These are phyloP conservation scores for Zonotrichia leucophrys DNA, from an alignment of 2,113 vertebrate genomes.

Conservation along the genomic window DNA sequence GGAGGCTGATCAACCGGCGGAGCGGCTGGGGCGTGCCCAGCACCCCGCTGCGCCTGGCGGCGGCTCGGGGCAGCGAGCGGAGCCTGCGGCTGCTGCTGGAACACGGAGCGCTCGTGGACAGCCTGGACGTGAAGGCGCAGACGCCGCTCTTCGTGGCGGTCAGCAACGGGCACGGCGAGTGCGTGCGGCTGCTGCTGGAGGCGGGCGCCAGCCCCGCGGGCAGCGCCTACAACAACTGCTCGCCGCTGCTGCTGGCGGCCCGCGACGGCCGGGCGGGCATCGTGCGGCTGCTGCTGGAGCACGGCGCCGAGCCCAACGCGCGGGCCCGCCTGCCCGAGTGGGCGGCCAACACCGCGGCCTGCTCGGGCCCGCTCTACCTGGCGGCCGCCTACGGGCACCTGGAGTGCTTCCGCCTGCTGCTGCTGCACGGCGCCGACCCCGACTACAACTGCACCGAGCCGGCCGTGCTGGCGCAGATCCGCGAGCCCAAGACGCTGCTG, in stretches of 20 bases:
- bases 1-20: slow-evolving; percentile 79
- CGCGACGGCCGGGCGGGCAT: slow-evolving; percentile 82
- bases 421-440: slow-evolving; percentile 88
- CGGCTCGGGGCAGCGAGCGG: slow-evolving; percentile 77
- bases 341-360: slow-evolving; percentile 80
- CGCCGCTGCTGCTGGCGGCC: slow-evolving; percentile 85
- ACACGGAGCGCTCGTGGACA: slow-evolving; percentile 88
- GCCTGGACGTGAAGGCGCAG: slow-evolving; percentile 92
- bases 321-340: slow-evolving; percentile 82
- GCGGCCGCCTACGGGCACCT: slow-evolving; percentile 87
- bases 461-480: slow-evolving; percentile 78
- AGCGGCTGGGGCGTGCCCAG: slow-evolving; percentile 91
- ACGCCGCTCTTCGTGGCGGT: slow-evolving; percentile 92
- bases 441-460: slow-evolving; percentile 89
- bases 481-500: slow-evolving; percentile 84
- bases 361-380: slow-evolving; percentile 89
- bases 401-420: slow-evolving; percentile 86
- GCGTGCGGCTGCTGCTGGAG: slow-evolving; percentile 82
- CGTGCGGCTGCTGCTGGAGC: slow-evolving; percentile 81
- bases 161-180: slow-evolving; percentile 86
- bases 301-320: slow-evolving; percentile 84
- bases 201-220: slow-evolving; percentile 86
- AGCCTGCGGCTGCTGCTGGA: slow-evolving; percentile 85
- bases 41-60: slow-evolving; percentile 86
- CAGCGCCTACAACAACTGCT: slow-evolving; percentile 90